Base-by-base conservation (phyloP, 2,888 invertebrate genomes). In the Coecobrya sp. region DNA sequence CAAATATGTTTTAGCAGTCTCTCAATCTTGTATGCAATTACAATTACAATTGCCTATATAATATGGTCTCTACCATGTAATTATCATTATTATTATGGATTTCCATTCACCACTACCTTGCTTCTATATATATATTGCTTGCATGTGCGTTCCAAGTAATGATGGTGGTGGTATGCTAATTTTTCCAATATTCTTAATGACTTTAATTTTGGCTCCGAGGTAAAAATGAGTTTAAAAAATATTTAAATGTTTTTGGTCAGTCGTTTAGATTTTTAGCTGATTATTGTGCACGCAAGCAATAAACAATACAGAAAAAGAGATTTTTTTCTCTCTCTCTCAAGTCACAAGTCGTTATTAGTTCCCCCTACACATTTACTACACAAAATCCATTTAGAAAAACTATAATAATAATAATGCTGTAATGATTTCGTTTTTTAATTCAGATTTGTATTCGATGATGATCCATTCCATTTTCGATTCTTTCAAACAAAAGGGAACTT, bases 171-270 rank as follows among this genome's bases (percentile, higher is more conserved):
- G 86, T 91, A 91, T 91, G 91, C 91, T 91, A 91, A 91, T 91
- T 91, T 88, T 91, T 86, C 91, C 91, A 91, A 91, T 91, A 91
- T 65, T 91, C 55, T 86, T 91, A 91, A 91, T 91, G 79, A 91
- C 91, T 91, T 91, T 88, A 88, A 91, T 87, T 91, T 81, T 91
- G 49, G 86, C 91, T 91, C 13, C 65, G 59, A 86, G 91, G 86
- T 87, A 91, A 52, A 68, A 19, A 59, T 36, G 73, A 73, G 36
- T 10, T 19, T 10, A 42, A 4, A 49, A 73, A 42, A 59, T 62
- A 55, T 49, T 81, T 55, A 82, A 89, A 62, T 84, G 68, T n/a
- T 65, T 22, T 87, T 49, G 10, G 70, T 36, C 76, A 25, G 52
- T 42, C n/a, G 16, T 62, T 62, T 82, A 42, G 82, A 82, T 82